Base-by-base conservation (phyloP, 2,797 vertebrate genomes). In the Neopelma chrysocephalum region DNA sequence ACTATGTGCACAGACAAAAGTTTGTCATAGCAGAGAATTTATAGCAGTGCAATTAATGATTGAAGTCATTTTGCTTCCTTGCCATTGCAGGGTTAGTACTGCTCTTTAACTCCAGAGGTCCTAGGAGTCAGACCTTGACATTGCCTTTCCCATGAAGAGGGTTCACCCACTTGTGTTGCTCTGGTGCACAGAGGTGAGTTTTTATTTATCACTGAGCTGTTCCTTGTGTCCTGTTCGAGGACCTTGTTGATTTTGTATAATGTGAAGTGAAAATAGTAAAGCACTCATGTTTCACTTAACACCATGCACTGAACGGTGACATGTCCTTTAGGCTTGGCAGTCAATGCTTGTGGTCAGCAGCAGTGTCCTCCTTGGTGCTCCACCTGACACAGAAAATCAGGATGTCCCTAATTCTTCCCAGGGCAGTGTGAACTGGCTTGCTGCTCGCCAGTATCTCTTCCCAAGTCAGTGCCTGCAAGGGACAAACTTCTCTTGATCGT, bases 381-480 rank as follows among this genome's bases (percentile, higher is more conserved):
- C 51, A 13, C 13, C 14, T 62, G 73, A 12, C 16, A 54, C 31
- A 58, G 32, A 45, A 69, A 43, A n/a, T 38, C 22, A 40, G 20
- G 29, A 13, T 70, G 12, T 60, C 20, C 42, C 34, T 14, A 51
- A 12, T 57, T 32, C 34, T 62, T 93, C 56, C 79, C 12, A 9
- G 21, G 51, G 45, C 32, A 17, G 29, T 36, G 32, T 53, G 86
- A 71, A 85, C 9, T n/a, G 38, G 57, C 6, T 71, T 72, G 87
- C 42, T 93, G 76, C 84, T 89, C 54, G 48, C 11, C 65, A 9
- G 20, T 43, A 26, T 65, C 51, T 78, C 71, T 80, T 92, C 51
- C 34, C 92, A 91, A 96, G 83, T 51, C 89, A 86, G 53, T 54
- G 51, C 82, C 93, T 96, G 82, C 78, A 65, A 36, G 95, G 48